Percentiles rank a stretch among this genome's conserved stretches.
These are phyloP conservation scores for Arrhamphus sclerolepis DNA, from an alignment of 2,797 vertebrate species.

Conservation along the genomic window DNA sequence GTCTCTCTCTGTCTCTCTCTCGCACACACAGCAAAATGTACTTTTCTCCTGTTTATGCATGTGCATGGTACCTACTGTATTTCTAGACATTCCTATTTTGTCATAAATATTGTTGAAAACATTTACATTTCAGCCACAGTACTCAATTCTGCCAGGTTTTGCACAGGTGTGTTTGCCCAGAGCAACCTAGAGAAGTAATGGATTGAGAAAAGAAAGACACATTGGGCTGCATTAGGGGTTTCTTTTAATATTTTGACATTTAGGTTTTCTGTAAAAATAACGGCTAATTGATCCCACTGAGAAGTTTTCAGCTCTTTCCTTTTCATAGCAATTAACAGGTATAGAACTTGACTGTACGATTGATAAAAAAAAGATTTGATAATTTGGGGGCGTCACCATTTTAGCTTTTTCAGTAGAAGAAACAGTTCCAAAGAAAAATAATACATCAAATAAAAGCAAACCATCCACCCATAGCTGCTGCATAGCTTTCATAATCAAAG, in stretches of 20 bases:
- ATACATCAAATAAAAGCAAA: neutral
- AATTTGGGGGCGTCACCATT: too few relatives aligned
- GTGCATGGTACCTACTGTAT: slow-evolving; percentile 5
- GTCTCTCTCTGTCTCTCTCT: too few relatives aligned
- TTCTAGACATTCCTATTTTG: neutral
- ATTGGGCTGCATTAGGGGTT: slow-evolving; percentile 4
- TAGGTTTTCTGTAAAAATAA: neutral
- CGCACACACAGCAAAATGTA: slow-evolving; percentile 1
- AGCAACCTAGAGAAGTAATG: neutral
- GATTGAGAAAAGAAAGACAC: slow-evolving; percentile 7
- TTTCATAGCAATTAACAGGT: too few relatives aligned
- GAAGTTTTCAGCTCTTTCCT: too few relatives aligned
- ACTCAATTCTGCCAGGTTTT: too few relatives aligned
- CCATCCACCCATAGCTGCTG: neutral
- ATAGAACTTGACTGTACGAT: too few relatives aligned
- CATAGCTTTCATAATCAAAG: slow-evolving; percentile 11
- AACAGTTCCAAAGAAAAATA: neutral
- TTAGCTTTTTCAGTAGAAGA: neutral
- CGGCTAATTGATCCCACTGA: too few relatives aligned
- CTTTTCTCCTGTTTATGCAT: neutral
- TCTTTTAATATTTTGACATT: slow-evolving; percentile 2
- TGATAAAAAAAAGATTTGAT: too few relatives aligned
- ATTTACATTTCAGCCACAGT: neutral
- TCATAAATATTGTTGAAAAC: slow-evolving; percentile 11
- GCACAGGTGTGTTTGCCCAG: too few relatives aligned